These are phyloP conservation scores for Leptinotarsa rubiginosa DNA, from an alignment of 2,888 invertebrate genomes.

Conservation along the genomic window DNA sequence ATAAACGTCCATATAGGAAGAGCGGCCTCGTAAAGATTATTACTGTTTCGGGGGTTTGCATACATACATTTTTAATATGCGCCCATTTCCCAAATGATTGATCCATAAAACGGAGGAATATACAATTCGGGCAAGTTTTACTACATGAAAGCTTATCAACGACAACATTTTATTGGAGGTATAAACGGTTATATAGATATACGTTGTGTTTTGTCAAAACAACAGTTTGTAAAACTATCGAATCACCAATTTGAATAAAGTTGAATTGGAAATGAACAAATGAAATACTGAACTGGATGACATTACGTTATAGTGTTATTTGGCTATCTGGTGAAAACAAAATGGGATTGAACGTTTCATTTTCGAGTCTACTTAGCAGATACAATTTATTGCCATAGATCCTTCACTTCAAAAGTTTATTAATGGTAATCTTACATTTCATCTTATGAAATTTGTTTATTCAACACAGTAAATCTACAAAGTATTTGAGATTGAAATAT, in stretches of 20 bases:
- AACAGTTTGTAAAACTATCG: too few relatives aligned
- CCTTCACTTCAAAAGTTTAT: too few relatives aligned
- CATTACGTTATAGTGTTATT: too few relatives aligned
- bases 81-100: conserved; percentile 50
- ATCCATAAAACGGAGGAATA: conserved; percentile 50
- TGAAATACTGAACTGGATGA: too few relatives aligned
- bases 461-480: too few relatives aligned
- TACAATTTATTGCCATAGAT: too few relatives aligned
- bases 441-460: too few relatives aligned
- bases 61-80: conserved; percentile 57
- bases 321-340: too few relatives aligned
- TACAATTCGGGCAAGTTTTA: conserved; percentile 43
- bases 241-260: neutral
- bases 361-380: too few relatives aligned
- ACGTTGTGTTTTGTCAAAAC: neutral
- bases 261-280: neutral
- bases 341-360: too few relatives aligned
- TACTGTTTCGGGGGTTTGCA: conserved; percentile 58
- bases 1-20: conserved; percentile 55
- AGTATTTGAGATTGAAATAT: too few relatives aligned
- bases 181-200: conserved; percentile 27
- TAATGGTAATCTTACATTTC: too few relatives aligned
- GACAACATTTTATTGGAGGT: conserved; percentile 35
- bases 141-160: conserved; percentile 44
- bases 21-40: conserved; percentile 58